Base-by-base conservation (phyloP, 2,797 vertebrate genomes). In the Lepus townsendii region DNA sequence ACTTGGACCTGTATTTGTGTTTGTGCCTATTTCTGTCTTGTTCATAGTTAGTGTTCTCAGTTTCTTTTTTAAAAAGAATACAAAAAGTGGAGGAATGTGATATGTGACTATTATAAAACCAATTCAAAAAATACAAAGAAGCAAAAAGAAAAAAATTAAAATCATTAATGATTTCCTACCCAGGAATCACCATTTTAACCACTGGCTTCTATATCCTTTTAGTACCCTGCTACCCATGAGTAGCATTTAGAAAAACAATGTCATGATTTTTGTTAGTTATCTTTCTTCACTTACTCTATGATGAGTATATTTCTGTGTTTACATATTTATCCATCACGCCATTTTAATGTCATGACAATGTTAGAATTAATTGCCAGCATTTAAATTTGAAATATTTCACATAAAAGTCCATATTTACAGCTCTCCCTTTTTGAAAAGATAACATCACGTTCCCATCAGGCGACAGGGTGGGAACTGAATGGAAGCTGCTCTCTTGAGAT, bases 51-150 rank as follows among this genome's bases (percentile, higher is more conserved):
- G 72, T 71, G n/a, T 82, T 86, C 66, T 90, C 54, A 50, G 32
- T 83, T 95, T 87, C 60, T 69, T 78, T 95, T 76, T 68, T 26
- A 1, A 85, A 87, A 75, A 7, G 1, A 88, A 47, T 30, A n/a
- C 42, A 47, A 47, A 47, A 47, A 47, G 42, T 47, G 42, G 42
- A 47, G 42, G 42, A 11, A 54, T n/a, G 9, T 4, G 54, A 66
- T 69, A 47, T 90, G 9, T 77, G 24, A 30, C 83, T 83, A 80
- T 38, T 62, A 0, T 73, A 82, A 88, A 93, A 71, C 71, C 57
- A 88, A 73, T 52, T 94, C 90, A n/a, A 24, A 79, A 86, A 92
- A 63, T 38, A 72, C 11, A 96, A 26, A 76, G 38, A 83, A 92
- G 5, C 17, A 62, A 47, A 88, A 24, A 54, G 38, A 68, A 57